These are phyloP conservation scores for Cyphomyrus plagiostoma DNA, from an alignment of 2,113 vertebrate species.

Conservation along the genomic window DNA sequence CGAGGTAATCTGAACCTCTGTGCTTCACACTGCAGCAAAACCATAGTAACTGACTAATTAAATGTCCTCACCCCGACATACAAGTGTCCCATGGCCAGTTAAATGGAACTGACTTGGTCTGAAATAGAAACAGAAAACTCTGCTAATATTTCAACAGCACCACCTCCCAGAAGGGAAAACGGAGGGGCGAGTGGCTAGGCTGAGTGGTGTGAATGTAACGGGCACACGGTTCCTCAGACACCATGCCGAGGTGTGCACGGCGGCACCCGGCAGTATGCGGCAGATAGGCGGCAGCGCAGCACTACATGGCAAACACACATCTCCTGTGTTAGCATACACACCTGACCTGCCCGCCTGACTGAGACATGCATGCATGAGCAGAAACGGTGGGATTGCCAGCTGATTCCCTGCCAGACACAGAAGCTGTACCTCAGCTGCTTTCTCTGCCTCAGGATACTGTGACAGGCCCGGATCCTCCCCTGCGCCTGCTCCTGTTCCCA, in stretches of 20 bases:
- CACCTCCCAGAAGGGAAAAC: not conserved
- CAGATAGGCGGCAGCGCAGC: not conserved
- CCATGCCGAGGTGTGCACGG: not conserved
- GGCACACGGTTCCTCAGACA: not conserved
- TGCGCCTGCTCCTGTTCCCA: slow-evolving; percentile 7
- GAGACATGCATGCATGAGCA: not conserved
- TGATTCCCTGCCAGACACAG: not conserved
- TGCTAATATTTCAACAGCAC: not conserved
- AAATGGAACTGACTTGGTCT: not conserved
- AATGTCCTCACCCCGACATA: not conserved
- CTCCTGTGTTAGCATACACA: not conserved
- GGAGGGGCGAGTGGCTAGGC: not conserved
- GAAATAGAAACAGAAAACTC: slow-evolving; percentile 3
- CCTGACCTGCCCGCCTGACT: not conserved
- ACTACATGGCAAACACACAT: not conserved
- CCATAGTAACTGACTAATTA: slow-evolving; percentile 9
- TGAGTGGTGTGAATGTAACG: not conserved
- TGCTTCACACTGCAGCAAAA: not conserved
- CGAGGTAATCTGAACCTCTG: not conserved
- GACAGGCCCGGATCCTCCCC: slow-evolving; percentile 21
- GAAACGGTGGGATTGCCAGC: not conserved
- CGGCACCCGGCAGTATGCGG: not conserved
- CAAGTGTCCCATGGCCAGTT: not conserved
- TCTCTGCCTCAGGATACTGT: slow-evolving; percentile 12
- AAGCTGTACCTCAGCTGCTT: slow-evolving; percentile 45